Conservation (phyloP, 37 sponge, comb jelly and placozoan genomes). For the Mnemiopsis leidyi region DNA sequence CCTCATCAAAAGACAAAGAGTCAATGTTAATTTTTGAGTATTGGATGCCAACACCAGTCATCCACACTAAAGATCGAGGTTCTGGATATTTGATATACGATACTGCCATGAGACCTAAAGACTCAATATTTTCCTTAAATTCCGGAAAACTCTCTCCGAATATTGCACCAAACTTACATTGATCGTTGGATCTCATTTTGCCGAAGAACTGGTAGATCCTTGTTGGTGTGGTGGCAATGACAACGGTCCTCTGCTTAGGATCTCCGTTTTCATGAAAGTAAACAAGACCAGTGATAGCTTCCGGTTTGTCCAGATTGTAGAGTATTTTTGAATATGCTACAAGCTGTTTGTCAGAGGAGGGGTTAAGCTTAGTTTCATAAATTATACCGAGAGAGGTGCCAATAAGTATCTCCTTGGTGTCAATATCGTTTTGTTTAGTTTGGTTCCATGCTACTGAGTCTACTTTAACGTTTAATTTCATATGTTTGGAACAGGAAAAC, state of each 20-base stretch:
- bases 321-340: slow-evolving; percentile 62
- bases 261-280: slow-evolving; percentile 65
- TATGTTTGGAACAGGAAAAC: slow-evolving; percentile 23
- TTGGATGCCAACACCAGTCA: slow-evolving; percentile 57
- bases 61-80: slow-evolving; percentile 18
- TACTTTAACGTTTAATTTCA: slow-evolving; percentile 70
- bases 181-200: neutral
- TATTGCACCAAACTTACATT: slow-evolving; percentile 8
- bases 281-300: slow-evolving; percentile 69
- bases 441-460: slow-evolving; percentile 91
- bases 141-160: slow-evolving; percentile 41
- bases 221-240: slow-evolving; percentile 68
- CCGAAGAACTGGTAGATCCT: slow-evolving; percentile 92
- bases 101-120: neutral
- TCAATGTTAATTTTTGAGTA: neutral
- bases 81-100: slow-evolving; percentile 30
- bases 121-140: slow-evolving; percentile 26
- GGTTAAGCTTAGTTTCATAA: slow-evolving; percentile 74
- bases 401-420: slow-evolving; percentile 85
- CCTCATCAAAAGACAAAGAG: slow-evolving; percentile 3
- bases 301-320: slow-evolving; percentile 67
- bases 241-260: slow-evolving; percentile 1
- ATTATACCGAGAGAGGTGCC: slow-evolving; percentile 74
- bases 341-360: slow-evolving; percentile 53
- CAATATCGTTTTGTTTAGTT: slow-evolving; percentile 71